Evolutionary conservation across 2,113 vertebrate genomes (phyloP), one percentile per base, ranked within the genome.

Genomic region (Zosterops hypoxanthus): DNA sequence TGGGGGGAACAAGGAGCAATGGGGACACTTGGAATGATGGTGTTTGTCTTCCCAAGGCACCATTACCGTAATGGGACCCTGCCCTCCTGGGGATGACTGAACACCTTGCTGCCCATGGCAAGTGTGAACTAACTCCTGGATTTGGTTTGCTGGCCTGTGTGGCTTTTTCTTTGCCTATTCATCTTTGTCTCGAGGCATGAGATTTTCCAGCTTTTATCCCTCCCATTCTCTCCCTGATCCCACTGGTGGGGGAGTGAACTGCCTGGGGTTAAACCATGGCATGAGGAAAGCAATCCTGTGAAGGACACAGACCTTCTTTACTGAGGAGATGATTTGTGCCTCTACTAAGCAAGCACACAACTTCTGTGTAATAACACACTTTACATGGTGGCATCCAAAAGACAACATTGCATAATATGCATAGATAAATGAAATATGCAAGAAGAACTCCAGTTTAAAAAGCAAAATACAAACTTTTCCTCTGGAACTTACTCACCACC

Each of bases 61-160:
- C 36, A 10, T 9, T 6, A 11, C 42, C 7, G 33, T 21, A 52
- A 39, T 25, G 33, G 5, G 3, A 12, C 14, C 23, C 76, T 88
- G 52, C 52, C 16, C 46, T 53, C 36, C 39, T 36, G 39, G 33
- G 46, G 5, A 66, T n/a, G 14, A 33, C 36, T 65, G 44, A 66
- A 82, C 60, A 73, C 15, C 52, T 17, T 26, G 12, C 23, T 52
- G 46, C 60, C 36, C 60, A 21, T 2, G 13, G 60, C 16, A 82
- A 44, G 39, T 5, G 19, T 10, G 8, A 46, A n/a, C 23, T 24
- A 26, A n/a, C 20, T 46, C 61, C 28, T 60, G 25, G 24, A 7
- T 52, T n/a, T 52, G 36, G 5, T 57, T 33, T 52, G 52, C 46
- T 73, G 44, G 13, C 0, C 0, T 4, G 6, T 2, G 0, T 23